Base-by-base conservation (phyloP, 92 coral and sea anemone genomes). In the Plumapathes pennacea region DNA sequence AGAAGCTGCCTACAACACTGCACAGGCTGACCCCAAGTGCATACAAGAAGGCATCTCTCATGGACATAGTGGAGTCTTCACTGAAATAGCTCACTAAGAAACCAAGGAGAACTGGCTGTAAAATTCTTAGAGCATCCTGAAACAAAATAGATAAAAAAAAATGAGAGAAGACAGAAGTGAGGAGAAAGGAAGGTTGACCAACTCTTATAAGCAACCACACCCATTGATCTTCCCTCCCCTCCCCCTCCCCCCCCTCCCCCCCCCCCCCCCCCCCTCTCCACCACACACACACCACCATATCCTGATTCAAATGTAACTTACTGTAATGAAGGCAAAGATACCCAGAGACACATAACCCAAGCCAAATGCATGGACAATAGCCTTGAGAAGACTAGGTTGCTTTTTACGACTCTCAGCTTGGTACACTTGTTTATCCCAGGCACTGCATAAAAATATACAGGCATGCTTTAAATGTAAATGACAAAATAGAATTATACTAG, bases 51-150 rank as follows among this genome's bases (percentile, higher is more conserved):
- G 94, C 94, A 36, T 80, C 64, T 7, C 57, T 62, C 33, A 69
- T 8, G 12, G 76, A 15, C 67, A 85, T 80, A 10, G 56, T 47
- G 13, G 76, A 74, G 27, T 62, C 94, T 39, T 74, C 78, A 34
- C 59, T 63, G 46, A 85, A 85, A 36, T 85, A 85, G 14, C 39
- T 26, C 24, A 85, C 59, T 32, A 85, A 50, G 54, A 46, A 57
- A 10, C 94, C 84, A 25, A 85, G 72, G n/a, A 85, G 50, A 33
- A 85, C 28, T 8, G 94, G 88, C 36, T 81, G 88, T n/a, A 54
- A 46, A 50, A 85, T 64, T 38, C 77, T 59, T 32, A 85, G 45
- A 20, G 82, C 65, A 48, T 85, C 94, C 94, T 85, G 62, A 6
- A 74, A 34, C 10, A 45, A 50, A 18, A 34, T 13, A 4, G 32